Evolutionary conservation across 2,888 invertebrate genomes (phyloP), one percentile per base, ranked within the genome.

Genomic region (Eupelmus urozonus): DNA sequence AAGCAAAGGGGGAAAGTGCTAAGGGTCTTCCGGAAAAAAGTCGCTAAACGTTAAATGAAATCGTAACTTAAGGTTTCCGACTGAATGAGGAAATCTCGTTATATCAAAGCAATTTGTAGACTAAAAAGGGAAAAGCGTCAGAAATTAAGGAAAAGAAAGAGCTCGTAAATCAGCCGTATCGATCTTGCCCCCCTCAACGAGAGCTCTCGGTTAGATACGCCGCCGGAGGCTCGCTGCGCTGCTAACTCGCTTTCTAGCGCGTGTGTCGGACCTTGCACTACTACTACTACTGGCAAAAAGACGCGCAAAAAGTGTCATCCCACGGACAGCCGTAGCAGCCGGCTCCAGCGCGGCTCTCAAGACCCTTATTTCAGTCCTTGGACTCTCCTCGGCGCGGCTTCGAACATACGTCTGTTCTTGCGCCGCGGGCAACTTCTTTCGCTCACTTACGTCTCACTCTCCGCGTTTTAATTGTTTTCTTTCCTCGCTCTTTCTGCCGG

Each of bases 161-260:
- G 75, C 18, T 67, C 75, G 67, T 75, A 75, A 75, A 75, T 75
- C 75, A 75, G 60, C 42, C 67, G 60, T 62, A 75, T 75, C 74
- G 74, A 75, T 75, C 66, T 60, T 23, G 9, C 13, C 49, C 27
- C 40, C 63, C 23, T 57, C 65, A 49, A 53, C 65, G 45, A 42
- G 65, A 34, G 45, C n/a, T 45, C 23, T 51, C 1, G 51, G 60
- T 60, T 27, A 16, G 16, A 45, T n/a, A n/a, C n/a, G n/a, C n/a
- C n/a, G n/a, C n/a, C n/a, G n/a, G n/a, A n/a, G n/a, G n/a, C n/a
- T n/a, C n/a, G n/a, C n/a, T n/a, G n/a, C n/a, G n/a, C n/a, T n/a
- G n/a, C n/a, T n/a, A n/a, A n/a, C 53, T 53, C 20, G 5, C 49
- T 45, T 13, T 16, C 45, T 45, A 7, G 45, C 45, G 13, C 45